Conservation (phyloP, 2,888 invertebrate genomes). For the Eupithecia inturbata region DNA sequence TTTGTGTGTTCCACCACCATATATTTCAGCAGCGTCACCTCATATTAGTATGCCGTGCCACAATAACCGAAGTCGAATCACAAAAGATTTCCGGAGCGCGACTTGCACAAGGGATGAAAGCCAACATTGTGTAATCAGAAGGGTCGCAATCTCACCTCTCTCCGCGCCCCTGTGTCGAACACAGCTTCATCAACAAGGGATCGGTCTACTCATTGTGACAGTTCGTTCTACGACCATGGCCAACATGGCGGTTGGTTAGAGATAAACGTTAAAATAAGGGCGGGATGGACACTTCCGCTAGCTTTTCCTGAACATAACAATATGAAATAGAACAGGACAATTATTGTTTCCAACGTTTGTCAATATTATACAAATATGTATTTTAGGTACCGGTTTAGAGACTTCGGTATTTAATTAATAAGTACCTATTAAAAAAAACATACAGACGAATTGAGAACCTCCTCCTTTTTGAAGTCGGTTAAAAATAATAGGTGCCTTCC, state of each 20-base stretch:
- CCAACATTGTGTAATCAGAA: constrained; percentile 84
- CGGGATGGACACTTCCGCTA: constrained; percentile 32
- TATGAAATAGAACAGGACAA: constrained; percentile 13
- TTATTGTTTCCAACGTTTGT: too few species aligned
- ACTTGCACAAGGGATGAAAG: constrained; percentile 83
- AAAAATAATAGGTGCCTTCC: too few species aligned
- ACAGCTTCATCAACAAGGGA: constrained; percentile 81
- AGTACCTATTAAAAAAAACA: too few species aligned
- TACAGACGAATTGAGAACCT: too few species aligned
- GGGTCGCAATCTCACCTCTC: constrained; percentile 82
- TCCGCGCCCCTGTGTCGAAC: constrained; percentile 74
- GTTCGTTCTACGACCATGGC: constrained; percentile 52
- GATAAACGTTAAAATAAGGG: constrained; percentile 38
- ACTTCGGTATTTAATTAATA: too few species aligned
- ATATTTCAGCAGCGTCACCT: constrained; percentile 72
- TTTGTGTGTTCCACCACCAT: constrained; percentile 59
- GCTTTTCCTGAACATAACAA: constrained; percentile 18
- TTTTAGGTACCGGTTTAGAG: too few species aligned
- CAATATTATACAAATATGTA: too few species aligned
- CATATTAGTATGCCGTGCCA: constrained; percentile 81
- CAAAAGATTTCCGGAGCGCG: constrained; percentile 84
- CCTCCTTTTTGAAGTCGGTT: too few species aligned
- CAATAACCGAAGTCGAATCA: constrained; percentile 83
- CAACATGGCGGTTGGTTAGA: constrained; percentile 19
- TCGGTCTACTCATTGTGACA: constrained; percentile 78